A percentile compares a stretch with the other conserved stretches of the same genome.
Conservation (phyloP, 1,140 invertebrate genomes). For the Drosophila suzukii region DNA sequence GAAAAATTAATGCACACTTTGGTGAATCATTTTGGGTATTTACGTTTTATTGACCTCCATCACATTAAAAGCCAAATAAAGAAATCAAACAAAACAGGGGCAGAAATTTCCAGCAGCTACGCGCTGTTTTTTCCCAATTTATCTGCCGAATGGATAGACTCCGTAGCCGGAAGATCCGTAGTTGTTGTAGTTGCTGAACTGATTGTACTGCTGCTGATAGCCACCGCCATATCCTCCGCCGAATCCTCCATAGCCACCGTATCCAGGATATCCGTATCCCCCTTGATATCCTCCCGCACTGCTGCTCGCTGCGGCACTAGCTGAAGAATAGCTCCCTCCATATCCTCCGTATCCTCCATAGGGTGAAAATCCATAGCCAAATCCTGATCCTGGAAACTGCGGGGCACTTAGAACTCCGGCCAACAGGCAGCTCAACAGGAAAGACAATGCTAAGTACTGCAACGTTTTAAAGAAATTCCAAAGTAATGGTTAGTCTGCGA, state of each 20-base stretch:
- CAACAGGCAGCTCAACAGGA: constrained; percentile 31
- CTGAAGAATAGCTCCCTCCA: constrained; percentile 42
- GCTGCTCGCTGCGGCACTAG: constrained; percentile 56
- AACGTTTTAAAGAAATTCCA: neutral
- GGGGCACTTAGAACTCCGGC: constrained; percentile 34
- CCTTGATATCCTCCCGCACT: constrained; percentile 52
- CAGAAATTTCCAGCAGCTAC: constrained; percentile 59
- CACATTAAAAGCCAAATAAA: constrained; percentile 61
- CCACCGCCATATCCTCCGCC: constrained; percentile 50
- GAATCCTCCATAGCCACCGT: constrained; percentile 46
- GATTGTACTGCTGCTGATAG: constrained; percentile 64
- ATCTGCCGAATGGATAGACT: constrained; percentile 64
- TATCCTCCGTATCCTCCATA: constrained; percentile 54
- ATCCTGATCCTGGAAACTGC: constrained; percentile 47
- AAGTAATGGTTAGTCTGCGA: neutral
- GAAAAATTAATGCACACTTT: constrained; percentile 23
- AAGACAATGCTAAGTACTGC: constrained; percentile 20
- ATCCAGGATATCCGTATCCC: constrained; percentile 48
- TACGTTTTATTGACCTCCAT: constrained; percentile 77
- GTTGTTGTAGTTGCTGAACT: constrained; percentile 61
- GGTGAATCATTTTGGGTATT: constrained; percentile 72
- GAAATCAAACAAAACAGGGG: constrained; percentile 67
- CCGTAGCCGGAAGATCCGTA: constrained; percentile 42
- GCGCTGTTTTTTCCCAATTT: constrained; percentile 8
- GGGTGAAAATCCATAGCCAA: constrained; percentile 63